Evolutionary conservation across 1,140 invertebrate species (phyloP).

Genomic region (Drosophila nigrodunni): DNA sequence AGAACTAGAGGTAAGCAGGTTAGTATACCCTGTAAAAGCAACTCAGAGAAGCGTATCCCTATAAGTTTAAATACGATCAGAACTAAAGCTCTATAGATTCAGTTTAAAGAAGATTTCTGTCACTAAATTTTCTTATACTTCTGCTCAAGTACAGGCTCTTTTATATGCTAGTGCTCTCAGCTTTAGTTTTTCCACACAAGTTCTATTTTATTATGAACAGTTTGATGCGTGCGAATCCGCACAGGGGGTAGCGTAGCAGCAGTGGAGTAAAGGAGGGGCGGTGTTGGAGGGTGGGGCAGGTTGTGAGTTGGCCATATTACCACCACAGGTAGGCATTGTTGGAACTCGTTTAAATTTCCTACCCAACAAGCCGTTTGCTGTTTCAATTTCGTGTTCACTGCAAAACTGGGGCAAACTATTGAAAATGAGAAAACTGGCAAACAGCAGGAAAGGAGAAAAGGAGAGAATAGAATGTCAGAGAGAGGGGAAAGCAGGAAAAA

Average conservation of each 20-base stretch:
- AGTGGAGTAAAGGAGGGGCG: too few species aligned
- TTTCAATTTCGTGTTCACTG: conserved; percentile 54
- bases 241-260: background rate
- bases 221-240: conserved; percentile 70
- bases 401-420: conserved; percentile 37
- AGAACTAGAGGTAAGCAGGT: too few species aligned
- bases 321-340: conserved; percentile 45
- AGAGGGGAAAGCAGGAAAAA: background rate
- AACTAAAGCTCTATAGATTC: too few species aligned
- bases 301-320: background rate
- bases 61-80: too few species aligned
- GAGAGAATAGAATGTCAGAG: background rate
- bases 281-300: background rate
- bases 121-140: too few species aligned
- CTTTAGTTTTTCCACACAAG: too few species aligned
- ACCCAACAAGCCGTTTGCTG: conserved; percentile 48
- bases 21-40: too few species aligned
- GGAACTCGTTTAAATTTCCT: conserved; percentile 49
- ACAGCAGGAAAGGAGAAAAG: background rate
- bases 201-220: conserved; percentile 78
- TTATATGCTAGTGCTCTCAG: too few species aligned
- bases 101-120: too few species aligned
- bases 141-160: too few species aligned
- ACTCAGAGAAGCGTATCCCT: too few species aligned
- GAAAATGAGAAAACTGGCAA: conserved; percentile 29